Evolutionary conservation across 2,797 vertebrate species (phyloP), one percentile per base, ranked within the genome.

Genomic region (Tapera naevia): DNA sequence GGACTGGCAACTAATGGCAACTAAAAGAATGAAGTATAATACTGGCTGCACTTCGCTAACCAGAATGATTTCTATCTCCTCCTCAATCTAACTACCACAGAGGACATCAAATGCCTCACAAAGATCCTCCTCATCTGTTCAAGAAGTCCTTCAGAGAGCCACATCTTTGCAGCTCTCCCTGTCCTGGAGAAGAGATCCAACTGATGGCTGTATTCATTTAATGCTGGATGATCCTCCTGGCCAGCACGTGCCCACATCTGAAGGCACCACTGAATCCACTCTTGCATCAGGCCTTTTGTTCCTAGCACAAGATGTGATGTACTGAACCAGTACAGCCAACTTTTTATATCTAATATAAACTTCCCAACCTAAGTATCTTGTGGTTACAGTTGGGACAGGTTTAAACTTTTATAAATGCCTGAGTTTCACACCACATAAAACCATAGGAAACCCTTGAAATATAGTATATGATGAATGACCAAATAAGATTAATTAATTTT

Each of bases 101-200:
- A 35, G 57, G 9, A 9, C 53, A 39, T 17, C 25, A 14, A 28
- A 54, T 35, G 56, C 35, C 41, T 28, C 21, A 1, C 3, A 39
- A 30, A 27, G 61, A 33, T 19, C 9, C 33, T 70, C 53, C 9
- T 35, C 39, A 14, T 7, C 30, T 33, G 11, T 6, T 28, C 37
- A 3, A 2, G 22, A 21, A 17, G 10, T n/a, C 30, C 28, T 22
- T 16, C 43, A 23, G 35, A 39, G 16, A 57, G 32, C 33, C 46
- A 14, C 24, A 11, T 2, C 24, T 14, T 27, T 18, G 51, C 50
- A 89, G 51, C 24, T 33, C 22, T 69, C 51, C 41, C 3, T 13
- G 4, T 9, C 33, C 53, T 12, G 2, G 2, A 64, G 33, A 48
- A 39, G 16, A 53, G 48, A 13, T 3, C 4, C 0, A 0, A 3